Evolutionary conservation across 2,888 invertebrate genomes (phyloP).

Genomic region (Leuctra nigra): DNA sequence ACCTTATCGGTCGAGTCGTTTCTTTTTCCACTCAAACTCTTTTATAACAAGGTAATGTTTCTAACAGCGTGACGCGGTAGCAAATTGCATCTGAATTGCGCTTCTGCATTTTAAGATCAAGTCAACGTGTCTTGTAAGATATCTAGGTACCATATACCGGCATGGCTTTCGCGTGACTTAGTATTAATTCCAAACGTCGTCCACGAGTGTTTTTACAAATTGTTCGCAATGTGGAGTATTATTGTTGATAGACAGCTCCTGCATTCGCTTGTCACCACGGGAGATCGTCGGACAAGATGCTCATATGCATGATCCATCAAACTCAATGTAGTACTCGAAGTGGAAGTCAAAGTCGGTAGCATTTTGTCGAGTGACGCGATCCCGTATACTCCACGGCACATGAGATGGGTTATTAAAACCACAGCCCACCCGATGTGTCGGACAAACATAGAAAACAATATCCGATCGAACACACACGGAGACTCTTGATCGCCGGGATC

Average conservation of each 20-base stretch:
- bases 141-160: background rate
- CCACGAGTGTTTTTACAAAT: background rate
- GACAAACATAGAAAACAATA: slow-evolving; percentile 6
- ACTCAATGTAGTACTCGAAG: slow-evolving; percentile 8
- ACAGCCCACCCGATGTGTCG: slow-evolving; percentile 8
- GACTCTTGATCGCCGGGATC: background rate
- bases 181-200: background rate
- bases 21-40: background rate
- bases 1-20: slow-evolving; percentile 15
- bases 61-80: slow-evolving; percentile 20
- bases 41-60: slow-evolving; percentile 20
- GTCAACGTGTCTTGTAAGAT: background rate
- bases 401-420: slow-evolving; percentile 8
- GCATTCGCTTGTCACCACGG: background rate
- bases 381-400: background rate
- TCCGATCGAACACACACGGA: background rate
- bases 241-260: background rate
- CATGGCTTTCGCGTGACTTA: slow-evolving; percentile 4
- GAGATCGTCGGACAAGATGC: background rate
- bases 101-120: slow-evolving; percentile 15
- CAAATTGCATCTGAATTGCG: slow-evolving; percentile 25
- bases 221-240: background rate
- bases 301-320: slow-evolving; percentile 15
- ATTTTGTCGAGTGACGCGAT: slow-evolving; percentile 4
- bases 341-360: background rate